Percentiles rank a stretch among this genome's conserved stretches.
Conservation (phyloP, 2,888 invertebrate genomes). For the Plusia festucae region DNA sequence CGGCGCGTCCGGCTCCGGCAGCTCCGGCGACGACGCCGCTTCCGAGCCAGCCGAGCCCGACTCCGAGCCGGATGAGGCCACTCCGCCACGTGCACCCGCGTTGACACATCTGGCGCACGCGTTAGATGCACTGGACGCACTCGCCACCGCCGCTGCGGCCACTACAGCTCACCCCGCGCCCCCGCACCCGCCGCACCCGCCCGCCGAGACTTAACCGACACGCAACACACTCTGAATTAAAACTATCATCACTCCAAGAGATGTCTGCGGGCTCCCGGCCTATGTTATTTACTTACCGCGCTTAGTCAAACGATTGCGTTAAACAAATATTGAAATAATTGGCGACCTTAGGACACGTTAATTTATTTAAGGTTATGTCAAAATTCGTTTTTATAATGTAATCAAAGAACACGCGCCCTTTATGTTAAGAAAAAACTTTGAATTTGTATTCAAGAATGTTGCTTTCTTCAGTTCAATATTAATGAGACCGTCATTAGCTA, state of each 20-base stretch:
- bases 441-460: background rate
- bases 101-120: conserved; percentile 63
- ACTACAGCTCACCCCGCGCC: conserved; percentile 37
- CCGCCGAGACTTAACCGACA: conserved; percentile 50
- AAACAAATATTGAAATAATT: background rate
- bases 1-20: conserved; percentile 54
- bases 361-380: background rate
- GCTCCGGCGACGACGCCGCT: conserved; percentile 49
- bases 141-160: conserved; percentile 45
- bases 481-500: background rate
- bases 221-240: background rate
- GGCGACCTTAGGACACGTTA: background rate
- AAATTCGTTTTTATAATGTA: background rate
- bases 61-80: conserved; percentile 44
- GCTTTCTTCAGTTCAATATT: background rate
- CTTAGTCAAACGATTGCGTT: conserved; percentile 6
- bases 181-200: conserved; percentile 45
- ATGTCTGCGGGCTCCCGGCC: background rate
- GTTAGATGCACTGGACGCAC: conserved; percentile 62
- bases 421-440: background rate
- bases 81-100: conserved; percentile 35
- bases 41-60: conserved; percentile 46
- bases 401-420: background rate
- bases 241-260: background rate
- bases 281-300: conserved; percentile 25